phyloP scores from a whole-genome alignment of 2,888 invertebrate genomes.

The Acronicta alni region DNA sequence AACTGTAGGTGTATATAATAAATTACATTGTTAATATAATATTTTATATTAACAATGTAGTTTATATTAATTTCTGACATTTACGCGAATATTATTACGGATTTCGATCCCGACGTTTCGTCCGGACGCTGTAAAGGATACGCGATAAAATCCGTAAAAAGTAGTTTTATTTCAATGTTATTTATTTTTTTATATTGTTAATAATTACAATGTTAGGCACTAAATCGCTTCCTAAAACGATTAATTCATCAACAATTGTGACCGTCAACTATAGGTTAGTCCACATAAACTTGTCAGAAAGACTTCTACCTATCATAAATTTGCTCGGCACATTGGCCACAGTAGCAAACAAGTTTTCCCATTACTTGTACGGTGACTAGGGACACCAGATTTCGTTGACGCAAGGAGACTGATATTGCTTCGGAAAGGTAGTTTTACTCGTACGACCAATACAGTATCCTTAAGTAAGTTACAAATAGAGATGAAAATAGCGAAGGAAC shows the following conservation, averaged over 20 bases:
- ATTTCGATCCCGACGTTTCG: too few species aligned
- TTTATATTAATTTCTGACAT: too few species aligned
- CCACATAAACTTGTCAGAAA: constrained; percentile 58
- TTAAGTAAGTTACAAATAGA: constrained; percentile 25
- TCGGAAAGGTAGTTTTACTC: constrained; percentile 20
- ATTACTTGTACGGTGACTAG: constrained; percentile 70
- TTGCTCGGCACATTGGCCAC: constrained; percentile 57
- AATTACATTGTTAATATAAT: too few species aligned
- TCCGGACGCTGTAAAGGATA: too few species aligned
- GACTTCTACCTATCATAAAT: constrained; percentile 58
- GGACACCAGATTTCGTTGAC: constrained; percentile 56
- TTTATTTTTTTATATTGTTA: too few species aligned
- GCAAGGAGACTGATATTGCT: constrained; percentile 43
- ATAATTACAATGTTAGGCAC: too few species aligned
- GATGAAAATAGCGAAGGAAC: constrained; percentile 6
- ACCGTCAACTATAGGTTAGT: constrained; percentile 51
- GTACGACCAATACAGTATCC: constrained; percentile 25
- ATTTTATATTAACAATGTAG: too few species aligned
- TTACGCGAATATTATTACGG: too few species aligned
- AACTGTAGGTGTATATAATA: too few species aligned
- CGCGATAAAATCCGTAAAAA: too few species aligned
- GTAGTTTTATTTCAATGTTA: too few species aligned
- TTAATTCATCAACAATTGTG: constrained; percentile 42
- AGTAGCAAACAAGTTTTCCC: constrained; percentile 78
- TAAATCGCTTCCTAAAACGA: constrained; percentile 23